phyloP scores from a whole-genome alignment of 2,888 invertebrate genomes.

The Marronus borbonicus region DNA sequence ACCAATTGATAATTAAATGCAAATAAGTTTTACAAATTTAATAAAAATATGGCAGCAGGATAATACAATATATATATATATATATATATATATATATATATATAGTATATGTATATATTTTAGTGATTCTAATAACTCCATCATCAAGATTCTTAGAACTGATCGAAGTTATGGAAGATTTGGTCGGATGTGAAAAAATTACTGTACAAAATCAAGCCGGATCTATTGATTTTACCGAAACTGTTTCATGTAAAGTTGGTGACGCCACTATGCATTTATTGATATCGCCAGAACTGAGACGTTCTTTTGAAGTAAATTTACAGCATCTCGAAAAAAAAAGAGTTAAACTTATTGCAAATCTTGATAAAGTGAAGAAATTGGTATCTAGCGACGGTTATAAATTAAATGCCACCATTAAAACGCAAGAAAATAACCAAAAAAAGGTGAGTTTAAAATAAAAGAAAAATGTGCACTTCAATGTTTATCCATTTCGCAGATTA shows the following conservation, averaged over 20 bases:
- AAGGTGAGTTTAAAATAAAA: conserved; percentile 53
- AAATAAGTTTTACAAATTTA: no score
- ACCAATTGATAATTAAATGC: not conserved
- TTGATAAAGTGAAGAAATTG: conserved; percentile 65
- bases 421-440: conserved; percentile 63
- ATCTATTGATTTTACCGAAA: not conserved
- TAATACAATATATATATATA: no score
- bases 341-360: conserved; percentile 64
- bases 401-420: conserved; percentile 61
- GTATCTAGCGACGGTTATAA: conserved; percentile 62
- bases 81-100: no score
- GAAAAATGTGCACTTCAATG: no score
- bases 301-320: conserved; percentile 61
- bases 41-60: no score
- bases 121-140: conserved; percentile 43
- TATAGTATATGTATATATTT: no score
- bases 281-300: conserved; percentile 61
- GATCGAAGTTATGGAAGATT: conserved; percentile 61
- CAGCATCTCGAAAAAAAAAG: conserved; percentile 64
- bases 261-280: no score
- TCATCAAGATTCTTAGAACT: conserved; percentile 49
- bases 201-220: conserved; percentile 42
- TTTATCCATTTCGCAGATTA: conserved; percentile 52
- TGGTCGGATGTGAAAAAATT: conserved; percentile 60
- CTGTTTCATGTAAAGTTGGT: conserved; percentile 43